Evolutionary conservation across 2,113 vertebrate species (phyloP).

Genomic region (Prochilodus magdalenae): DNA sequence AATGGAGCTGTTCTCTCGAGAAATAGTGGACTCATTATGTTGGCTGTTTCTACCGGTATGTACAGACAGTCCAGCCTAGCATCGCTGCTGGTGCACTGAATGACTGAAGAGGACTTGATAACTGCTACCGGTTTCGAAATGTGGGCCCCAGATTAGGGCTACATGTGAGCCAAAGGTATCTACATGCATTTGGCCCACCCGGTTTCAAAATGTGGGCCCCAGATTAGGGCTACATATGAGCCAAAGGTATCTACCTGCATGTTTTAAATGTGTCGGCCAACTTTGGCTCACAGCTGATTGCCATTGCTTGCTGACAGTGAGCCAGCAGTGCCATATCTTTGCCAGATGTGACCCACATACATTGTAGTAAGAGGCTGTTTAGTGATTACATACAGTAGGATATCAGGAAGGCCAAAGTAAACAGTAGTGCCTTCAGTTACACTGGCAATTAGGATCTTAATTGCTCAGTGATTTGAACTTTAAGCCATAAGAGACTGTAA

Average conservation of each 20-base stretch:
- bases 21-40: neutral
- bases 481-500: neutral
- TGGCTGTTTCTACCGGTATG: neutral
- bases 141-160: no score
- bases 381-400: neutral
- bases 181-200: no score
- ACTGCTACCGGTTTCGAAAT: no score
- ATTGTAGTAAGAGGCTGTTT: neutral
- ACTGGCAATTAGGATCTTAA: neutral
- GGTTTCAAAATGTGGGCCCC: no score
- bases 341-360: no score
- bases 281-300: no score
- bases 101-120: neutral
- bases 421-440: neutral
- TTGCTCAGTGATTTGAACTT: neutral
- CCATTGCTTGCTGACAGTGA: no score
- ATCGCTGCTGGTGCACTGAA: neutral
- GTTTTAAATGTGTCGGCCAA: no score
- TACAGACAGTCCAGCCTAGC: neutral
- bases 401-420: neutral
- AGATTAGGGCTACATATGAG: no score
- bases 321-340: no score
- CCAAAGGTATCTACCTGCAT: no score
- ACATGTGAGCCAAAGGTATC: no score
- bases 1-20: conserved; percentile 12